These are phyloP conservation scores for Lissocephala sabroskyi DNA, from an alignment of 2,888 invertebrate species.

Conservation along the genomic window DNA sequence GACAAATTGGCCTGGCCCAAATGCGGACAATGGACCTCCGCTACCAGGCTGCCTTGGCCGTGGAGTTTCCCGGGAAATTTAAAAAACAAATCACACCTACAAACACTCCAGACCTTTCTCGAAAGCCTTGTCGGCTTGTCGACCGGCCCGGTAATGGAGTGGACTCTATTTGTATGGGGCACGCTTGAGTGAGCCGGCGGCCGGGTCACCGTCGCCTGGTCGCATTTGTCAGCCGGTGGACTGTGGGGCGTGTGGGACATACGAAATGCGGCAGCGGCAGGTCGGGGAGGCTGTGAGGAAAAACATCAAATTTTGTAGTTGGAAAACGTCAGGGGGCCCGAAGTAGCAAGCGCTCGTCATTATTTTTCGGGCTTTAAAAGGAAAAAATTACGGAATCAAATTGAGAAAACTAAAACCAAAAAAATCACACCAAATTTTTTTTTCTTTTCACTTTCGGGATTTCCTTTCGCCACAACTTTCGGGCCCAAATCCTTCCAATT, in stretches of 20 bases:
- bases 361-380: too few species aligned
- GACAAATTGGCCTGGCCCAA: constrained; percentile 50
- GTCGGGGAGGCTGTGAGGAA: too few species aligned
- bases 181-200: constrained; percentile 17
- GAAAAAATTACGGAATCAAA: too few species aligned
- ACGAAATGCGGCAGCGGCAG: too few species aligned
- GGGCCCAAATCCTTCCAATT: background rate
- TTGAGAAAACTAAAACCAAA: too few species aligned
- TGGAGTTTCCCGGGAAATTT: constrained; percentile 36
- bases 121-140: constrained; percentile 26
- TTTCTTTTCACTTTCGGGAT: background rate
- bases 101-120: constrained; percentile 7
- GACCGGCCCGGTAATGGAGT: constrained; percentile 63
- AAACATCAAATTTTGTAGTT: too few species aligned
- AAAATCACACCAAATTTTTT: too few species aligned
- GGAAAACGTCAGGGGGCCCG: too few species aligned
- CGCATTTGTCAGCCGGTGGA: too few species aligned
- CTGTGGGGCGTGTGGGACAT: too few species aligned
- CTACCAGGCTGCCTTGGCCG: constrained; percentile 1
- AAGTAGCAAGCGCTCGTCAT: too few species aligned
- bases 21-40: background rate
- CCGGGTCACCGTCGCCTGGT: too few species aligned
- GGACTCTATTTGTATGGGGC: constrained; percentile 62
- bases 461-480: constrained; percentile 4
- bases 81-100: constrained; percentile 64